phyloP scores from a whole-genome alignment of 2,797 vertebrate species.

The Enteromius paludinosus region DNA sequence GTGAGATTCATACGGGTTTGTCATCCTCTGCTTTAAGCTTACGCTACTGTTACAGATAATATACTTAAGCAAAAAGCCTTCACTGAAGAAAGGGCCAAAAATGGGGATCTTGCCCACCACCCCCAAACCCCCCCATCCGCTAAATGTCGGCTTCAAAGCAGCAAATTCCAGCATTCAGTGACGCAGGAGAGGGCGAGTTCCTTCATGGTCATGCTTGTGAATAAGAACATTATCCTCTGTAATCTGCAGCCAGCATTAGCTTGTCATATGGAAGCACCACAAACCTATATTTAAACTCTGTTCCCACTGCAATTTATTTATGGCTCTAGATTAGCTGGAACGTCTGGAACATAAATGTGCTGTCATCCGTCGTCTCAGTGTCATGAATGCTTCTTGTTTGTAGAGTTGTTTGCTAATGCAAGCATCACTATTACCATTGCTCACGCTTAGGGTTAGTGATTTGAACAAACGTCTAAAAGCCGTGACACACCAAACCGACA shows the following conservation, averaged over 20 bases:
- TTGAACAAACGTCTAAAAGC: slow-evolving; percentile 10
- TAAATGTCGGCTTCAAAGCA: slow-evolving; percentile 43
- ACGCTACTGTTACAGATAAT: slow-evolving; percentile 50
- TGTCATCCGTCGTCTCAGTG: slow-evolving; percentile 13
- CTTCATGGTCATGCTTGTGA: slow-evolving; percentile 52
- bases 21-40: slow-evolving; percentile 36
- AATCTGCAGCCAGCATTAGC: slow-evolving; percentile 45
- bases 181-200: slow-evolving; percentile 35
- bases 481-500: background rate
- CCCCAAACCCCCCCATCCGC: slow-evolving; percentile 13
- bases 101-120: slow-evolving; percentile 26
- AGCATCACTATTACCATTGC: slow-evolving; percentile 8
- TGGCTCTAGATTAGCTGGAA: slow-evolving; percentile 28
- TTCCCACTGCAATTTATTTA: slow-evolving; percentile 35
- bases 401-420: slow-evolving; percentile 12
- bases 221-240: slow-evolving; percentile 53
- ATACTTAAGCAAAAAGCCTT: slow-evolving; percentile 43
- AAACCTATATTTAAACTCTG: slow-evolving; percentile 33
- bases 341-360: slow-evolving; percentile 27
- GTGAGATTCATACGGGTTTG: slow-evolving; percentile 33
- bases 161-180: slow-evolving; percentile 44
- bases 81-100: slow-evolving; percentile 38
- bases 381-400: slow-evolving; percentile 16
- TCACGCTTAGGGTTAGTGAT: slow-evolving; percentile 23
- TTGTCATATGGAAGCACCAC: slow-evolving; percentile 30